phyloP scores from a whole-genome alignment of 1,140 invertebrate species.

The Megathymus violae region DNA sequence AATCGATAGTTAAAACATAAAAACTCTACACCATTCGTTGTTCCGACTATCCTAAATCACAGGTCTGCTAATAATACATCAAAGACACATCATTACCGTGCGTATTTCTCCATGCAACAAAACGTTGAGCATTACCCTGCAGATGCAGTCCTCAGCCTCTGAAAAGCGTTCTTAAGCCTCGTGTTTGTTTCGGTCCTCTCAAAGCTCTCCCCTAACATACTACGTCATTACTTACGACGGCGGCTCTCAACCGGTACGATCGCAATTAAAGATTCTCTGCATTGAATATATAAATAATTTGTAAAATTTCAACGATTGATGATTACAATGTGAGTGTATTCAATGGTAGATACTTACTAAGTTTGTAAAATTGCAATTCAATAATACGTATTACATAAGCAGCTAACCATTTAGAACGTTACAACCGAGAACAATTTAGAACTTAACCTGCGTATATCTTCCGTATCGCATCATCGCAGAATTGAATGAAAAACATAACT shows the following conservation, averaged over 20 bases:
- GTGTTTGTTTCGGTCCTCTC: constrained; percentile 59
- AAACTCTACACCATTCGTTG: background rate
- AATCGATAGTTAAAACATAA: background rate
- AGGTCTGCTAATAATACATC: constrained; percentile 2
- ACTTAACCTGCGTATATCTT: no score
- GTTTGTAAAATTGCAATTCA: no score
- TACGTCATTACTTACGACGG: constrained; percentile 16
- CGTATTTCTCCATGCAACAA: constrained; percentile 1
- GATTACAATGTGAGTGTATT: no score
- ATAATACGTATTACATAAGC: no score
- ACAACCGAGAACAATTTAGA: no score
- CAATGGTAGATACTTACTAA: no score
- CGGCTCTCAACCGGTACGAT: constrained; percentile 3
- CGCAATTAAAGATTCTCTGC: no score
- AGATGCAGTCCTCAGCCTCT: constrained; percentile 17
- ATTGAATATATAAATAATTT: no score
- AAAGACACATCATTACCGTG: constrained; percentile 15
- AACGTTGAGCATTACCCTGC: constrained; percentile 1
- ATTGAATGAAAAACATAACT: no score
- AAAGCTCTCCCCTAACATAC: constrained; percentile 26
- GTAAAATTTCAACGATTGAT: no score
- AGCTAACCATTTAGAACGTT: no score
- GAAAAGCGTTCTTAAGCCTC: constrained; percentile 51
- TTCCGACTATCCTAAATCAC: background rate
- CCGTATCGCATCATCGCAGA: no score